These are phyloP conservation scores for Eugnorisma glareosa DNA, from an alignment of 2,888 invertebrate species.

Conservation along the genomic window DNA sequence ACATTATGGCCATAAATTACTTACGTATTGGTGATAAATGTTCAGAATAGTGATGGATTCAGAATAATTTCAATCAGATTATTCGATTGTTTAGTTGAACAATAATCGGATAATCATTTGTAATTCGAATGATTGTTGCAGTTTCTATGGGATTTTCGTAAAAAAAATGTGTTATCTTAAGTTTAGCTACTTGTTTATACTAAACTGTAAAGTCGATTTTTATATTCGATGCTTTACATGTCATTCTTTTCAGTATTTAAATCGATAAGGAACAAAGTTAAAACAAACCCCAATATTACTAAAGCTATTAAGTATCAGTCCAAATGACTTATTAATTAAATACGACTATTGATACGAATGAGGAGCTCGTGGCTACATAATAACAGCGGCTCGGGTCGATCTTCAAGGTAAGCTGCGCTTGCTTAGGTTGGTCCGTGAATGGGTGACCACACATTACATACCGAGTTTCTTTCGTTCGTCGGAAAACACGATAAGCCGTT, in stretches of 20 bases:
- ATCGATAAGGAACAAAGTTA: not conserved
- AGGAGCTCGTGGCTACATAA: not conserved
- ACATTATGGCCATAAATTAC: constrained; percentile 65
- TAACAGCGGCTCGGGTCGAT: not conserved
- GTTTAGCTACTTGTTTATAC: not conserved
- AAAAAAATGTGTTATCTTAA: not conserved
- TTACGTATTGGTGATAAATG: constrained; percentile 69
- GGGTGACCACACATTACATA: not conserved
- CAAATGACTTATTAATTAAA: not conserved
- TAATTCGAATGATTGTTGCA: not conserved
- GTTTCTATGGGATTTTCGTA: not conserved
- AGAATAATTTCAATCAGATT: not conserved
- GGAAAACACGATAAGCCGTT: too few relatives aligned
- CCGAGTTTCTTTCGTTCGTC: too few relatives aligned
- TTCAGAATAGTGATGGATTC: constrained; percentile 12
- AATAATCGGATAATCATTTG: not conserved
- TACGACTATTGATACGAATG: not conserved
- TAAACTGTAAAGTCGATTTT: not conserved
- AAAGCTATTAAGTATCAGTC: not conserved
- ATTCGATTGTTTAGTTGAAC: not conserved
- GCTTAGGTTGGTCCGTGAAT: not conserved
- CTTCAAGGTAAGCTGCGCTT: not conserved
- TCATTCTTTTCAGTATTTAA: not conserved
- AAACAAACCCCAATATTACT: not conserved
- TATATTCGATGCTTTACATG: not conserved